phyloP scores from a whole-genome alignment of 2,888 invertebrate species.

The Bombyx huttoni region DNA sequence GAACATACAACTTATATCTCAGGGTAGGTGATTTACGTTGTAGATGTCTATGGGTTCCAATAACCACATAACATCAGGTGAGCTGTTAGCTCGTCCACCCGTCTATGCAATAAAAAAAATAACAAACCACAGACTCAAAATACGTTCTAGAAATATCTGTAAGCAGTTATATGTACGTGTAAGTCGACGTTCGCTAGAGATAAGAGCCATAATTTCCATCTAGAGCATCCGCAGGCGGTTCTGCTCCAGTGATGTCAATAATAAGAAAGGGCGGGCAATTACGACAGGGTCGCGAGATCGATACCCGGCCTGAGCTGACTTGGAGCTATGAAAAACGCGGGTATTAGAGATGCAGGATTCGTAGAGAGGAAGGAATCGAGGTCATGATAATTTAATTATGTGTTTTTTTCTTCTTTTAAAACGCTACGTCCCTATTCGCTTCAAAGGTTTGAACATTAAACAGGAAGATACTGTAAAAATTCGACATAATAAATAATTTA shows the following conservation, averaged over 20 bases:
- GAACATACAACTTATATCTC: too few relatives aligned
- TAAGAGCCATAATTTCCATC: slow-evolving; percentile 11
- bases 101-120: too few relatives aligned
- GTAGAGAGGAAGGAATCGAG: slow-evolving; percentile 10
- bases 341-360: slow-evolving; percentile 6
- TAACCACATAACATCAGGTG: too few relatives aligned
- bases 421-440: too few relatives aligned
- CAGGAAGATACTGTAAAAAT: too few relatives aligned
- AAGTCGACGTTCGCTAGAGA: slow-evolving; percentile 13
- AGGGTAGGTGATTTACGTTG: too few relatives aligned
- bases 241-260: slow-evolving; percentile 39
- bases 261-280: slow-evolving; percentile 50
- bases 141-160: too few relatives aligned
- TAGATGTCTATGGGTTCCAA: too few relatives aligned
- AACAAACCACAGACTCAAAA: too few relatives aligned
- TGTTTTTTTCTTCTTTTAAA: neutral
- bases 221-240: slow-evolving; percentile 21
- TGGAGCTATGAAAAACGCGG: neutral
- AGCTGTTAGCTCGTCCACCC: too few relatives aligned
- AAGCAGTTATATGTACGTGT: slow-evolving; percentile 11
- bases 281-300: slow-evolving; percentile 34
- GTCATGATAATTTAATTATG: slow-evolving; percentile 1
- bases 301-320: slow-evolving; percentile 24
- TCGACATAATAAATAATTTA: too few relatives aligned
- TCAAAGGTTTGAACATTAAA: too few relatives aligned